Evolutionary conservation across 1,140 invertebrate genomes (phyloP).

Genomic region (Eciton burchellii): DNA sequence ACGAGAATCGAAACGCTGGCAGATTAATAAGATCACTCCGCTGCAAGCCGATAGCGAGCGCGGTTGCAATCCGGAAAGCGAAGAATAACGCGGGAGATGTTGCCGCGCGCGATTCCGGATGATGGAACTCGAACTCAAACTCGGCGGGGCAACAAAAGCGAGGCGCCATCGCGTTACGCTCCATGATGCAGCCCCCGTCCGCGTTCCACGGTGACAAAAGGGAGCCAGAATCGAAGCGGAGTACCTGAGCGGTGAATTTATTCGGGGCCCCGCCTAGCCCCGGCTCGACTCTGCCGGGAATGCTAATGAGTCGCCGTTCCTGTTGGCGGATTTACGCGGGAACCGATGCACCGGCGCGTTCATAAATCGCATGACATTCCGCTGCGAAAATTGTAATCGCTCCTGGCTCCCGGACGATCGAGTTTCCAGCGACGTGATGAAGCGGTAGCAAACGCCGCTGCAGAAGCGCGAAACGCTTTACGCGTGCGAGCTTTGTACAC

Average conservation of each 20-base stretch:
- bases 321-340: constrained; percentile 44
- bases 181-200: constrained; percentile 4
- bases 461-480: too few species aligned
- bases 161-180: constrained; percentile 36
- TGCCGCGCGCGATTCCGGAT: constrained; percentile 35
- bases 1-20: constrained; percentile 27
- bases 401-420: neutral
- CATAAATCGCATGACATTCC: constrained; percentile 37
- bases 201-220: constrained; percentile 43
- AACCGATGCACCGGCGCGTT: constrained; percentile 23
- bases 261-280: constrained; percentile 49
- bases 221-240: constrained; percentile 50
- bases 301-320: constrained; percentile 51
- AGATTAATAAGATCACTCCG: constrained; percentile 48
- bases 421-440: neutral
- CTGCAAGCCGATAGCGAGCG: neutral
- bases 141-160: constrained; percentile 43
- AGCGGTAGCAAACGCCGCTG: neutral
- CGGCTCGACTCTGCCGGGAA: constrained; percentile 20
- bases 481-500: too few species aligned
- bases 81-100: constrained; percentile 38
- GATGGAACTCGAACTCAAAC: constrained; percentile 46
- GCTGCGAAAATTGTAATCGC: constrained; percentile 44
- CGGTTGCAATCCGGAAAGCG: neutral
- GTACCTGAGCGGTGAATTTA: constrained; percentile 56